A percentile compares a stretch with the other conserved stretches of the same genome.
These are phyloP conservation scores for Xenopus borealis DNA, from an alignment of 2,113 vertebrate genomes.

Conservation along the genomic window DNA sequence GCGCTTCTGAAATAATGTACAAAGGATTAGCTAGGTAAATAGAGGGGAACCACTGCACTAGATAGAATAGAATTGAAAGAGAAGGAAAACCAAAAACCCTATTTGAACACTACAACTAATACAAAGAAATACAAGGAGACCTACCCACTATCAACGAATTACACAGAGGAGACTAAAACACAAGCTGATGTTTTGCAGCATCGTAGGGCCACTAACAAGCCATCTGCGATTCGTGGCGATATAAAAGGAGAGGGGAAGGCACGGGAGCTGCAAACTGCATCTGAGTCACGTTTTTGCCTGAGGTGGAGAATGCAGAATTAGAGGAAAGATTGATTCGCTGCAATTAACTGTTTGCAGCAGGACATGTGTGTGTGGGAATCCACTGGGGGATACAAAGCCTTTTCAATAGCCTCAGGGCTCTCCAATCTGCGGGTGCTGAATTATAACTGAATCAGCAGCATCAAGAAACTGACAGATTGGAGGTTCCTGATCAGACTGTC, in stretches of 20 bases:
- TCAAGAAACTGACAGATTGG: no score
- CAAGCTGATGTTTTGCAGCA: slow-evolving; percentile 98
- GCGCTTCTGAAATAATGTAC: slow-evolving; percentile 76
- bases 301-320: slow-evolving; percentile 78
- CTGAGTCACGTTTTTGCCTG: slow-evolving; percentile 78
- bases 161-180: slow-evolving; percentile 79
- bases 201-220: slow-evolving; percentile 98
- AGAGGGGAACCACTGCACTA: slow-evolving; percentile 74
- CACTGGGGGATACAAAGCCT: slow-evolving; percentile 53
- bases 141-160: slow-evolving; percentile 69
- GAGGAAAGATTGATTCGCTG: slow-evolving; percentile 73
- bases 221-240: slow-evolving; percentile 95
- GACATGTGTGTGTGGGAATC: slow-evolving; percentile 52
- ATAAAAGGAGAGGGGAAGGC: slow-evolving; percentile 96
- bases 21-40: slow-evolving; percentile 73
- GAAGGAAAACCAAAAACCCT: slow-evolving; percentile 63
- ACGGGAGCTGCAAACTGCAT: slow-evolving; percentile 88
- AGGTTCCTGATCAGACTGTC: slow-evolving; percentile 45
- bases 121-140: slow-evolving; percentile 68
- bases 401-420: slow-evolving; percentile 47
- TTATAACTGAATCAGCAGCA: neutral
- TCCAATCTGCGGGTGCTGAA: neutral
- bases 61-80: slow-evolving; percentile 52
- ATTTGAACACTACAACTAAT: slow-evolving; percentile 68
- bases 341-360: slow-evolving; percentile 61